A percentile compares a stretch with the other conserved stretches of the same genome.
Evolutionary conservation across 1,140 invertebrate genomes (phyloP).

Genomic region (Calliopsis andreniformis): DNA sequence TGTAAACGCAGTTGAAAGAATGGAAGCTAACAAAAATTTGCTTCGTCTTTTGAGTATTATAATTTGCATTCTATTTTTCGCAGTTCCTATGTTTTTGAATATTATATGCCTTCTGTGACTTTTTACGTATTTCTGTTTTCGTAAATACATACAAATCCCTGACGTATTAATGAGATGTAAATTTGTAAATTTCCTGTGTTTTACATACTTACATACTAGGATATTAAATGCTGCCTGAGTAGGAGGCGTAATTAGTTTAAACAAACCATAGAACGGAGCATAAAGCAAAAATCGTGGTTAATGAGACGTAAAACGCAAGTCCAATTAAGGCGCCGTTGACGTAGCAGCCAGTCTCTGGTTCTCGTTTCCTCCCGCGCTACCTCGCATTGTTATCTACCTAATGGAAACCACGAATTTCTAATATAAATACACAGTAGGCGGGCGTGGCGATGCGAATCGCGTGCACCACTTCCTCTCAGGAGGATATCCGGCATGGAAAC

Average conservation of each 20-base stretch:
- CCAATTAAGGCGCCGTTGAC: constrained; percentile 28
- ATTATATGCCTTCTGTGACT: no score
- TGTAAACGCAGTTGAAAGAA: no score
- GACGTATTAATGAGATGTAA: no score
- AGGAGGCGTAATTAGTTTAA: background rate
- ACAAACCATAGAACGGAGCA: background rate
- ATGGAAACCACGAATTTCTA: constrained; percentile 41
- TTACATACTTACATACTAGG: no score
- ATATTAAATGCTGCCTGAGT: background rate
- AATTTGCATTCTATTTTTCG: no score
- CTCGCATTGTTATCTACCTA: background rate
- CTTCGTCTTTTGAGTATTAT: no score
- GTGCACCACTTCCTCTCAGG: constrained; percentile 71
- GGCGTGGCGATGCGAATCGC: constrained; percentile 71
- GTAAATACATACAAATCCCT: no score
- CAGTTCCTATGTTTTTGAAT: no score
- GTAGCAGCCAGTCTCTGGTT: constrained; percentile 3
- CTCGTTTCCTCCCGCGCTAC: background rate
- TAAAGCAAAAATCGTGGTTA: background rate
- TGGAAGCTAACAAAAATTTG: no score
- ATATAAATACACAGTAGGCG: constrained; percentile 47
- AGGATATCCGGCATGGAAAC: constrained; percentile 80
- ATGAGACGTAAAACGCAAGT: background rate
- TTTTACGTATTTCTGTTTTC: no score
- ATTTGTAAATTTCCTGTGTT: no score